phyloP scores from a whole-genome alignment of 2,113 vertebrate species.

The Mellivora capensis region DNA sequence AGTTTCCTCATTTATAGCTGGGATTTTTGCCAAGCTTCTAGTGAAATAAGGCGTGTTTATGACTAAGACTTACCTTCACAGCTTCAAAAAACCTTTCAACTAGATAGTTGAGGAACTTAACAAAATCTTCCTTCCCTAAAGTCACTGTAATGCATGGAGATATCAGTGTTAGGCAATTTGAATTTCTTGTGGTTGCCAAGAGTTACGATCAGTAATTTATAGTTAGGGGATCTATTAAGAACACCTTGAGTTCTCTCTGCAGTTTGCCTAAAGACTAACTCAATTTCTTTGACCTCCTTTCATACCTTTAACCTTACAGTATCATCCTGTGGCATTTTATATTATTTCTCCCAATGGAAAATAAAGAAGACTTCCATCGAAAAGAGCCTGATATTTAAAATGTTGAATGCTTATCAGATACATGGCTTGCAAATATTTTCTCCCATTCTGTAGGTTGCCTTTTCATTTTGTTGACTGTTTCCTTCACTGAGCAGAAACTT shows the following conservation, averaged over 20 bases:
- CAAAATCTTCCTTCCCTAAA: not conserved
- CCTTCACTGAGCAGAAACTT: not conserved
- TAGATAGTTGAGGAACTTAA: slow-evolving; percentile 37
- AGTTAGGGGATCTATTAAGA: slow-evolving; percentile 5
- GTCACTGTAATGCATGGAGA: not conserved
- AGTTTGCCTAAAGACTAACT: not conserved
- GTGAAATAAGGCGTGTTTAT: slow-evolving; percentile 47
- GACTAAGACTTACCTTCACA: slow-evolving; percentile 26
- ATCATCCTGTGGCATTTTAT: not conserved
- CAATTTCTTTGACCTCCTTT: slow-evolving; percentile 13
- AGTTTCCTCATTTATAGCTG: slow-evolving; percentile 28
- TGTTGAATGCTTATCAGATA: not conserved
- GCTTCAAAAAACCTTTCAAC: slow-evolving; percentile 39
- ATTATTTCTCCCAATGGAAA: not conserved
- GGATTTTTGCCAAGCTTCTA: slow-evolving; percentile 47
- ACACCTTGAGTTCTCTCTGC: not conserved
- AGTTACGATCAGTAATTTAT: slow-evolving; percentile 44
- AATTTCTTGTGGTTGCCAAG: slow-evolving; percentile 18
- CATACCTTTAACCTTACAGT: not conserved
- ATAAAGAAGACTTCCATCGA: not conserved
- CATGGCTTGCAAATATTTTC: not conserved
- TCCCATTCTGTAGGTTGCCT: not conserved
- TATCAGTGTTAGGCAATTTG: slow-evolving; percentile 11
- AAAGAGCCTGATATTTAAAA: not conserved
- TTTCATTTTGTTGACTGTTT: not conserved